phyloP scores from a whole-genome alignment of 2,797 vertebrate genomes.

The Poecilia wingei region DNA sequence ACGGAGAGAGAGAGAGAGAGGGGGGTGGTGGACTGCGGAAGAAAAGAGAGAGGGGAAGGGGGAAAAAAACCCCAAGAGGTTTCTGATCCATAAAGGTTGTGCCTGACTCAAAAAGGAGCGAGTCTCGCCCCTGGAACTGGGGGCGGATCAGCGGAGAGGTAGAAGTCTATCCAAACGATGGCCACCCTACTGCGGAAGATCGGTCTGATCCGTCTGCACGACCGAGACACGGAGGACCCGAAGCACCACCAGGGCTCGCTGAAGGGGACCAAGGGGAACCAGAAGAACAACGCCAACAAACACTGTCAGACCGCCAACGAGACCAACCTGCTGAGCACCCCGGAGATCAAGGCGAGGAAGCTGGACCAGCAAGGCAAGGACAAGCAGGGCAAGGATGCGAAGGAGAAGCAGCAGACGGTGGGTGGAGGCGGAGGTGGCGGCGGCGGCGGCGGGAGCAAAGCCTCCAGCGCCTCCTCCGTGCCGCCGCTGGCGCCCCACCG shows the following conservation, averaged over 20 bases:
- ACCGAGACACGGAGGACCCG: conserved; percentile 96
- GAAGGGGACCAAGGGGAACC: conserved; percentile 88
- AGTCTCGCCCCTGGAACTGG: conserved; percentile 70
- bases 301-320: conserved; percentile 86
- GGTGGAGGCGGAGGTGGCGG: conserved; percentile 29
- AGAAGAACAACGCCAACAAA: conserved; percentile 90
- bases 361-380: conserved; percentile 87
- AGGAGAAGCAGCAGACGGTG: conserved; percentile 80
- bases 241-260: conserved; percentile 95
- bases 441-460: conserved; percentile 73
- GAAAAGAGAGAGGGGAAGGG: conserved; percentile 8
- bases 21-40: conserved; percentile 60
- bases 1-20: conserved; percentile 48
- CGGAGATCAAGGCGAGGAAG: conserved; percentile 88
- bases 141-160: conserved; percentile 58
- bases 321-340: conserved; percentile 84
- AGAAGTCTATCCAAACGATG: conserved; percentile 80
- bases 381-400: conserved; percentile 82
- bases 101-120: conserved; percentile 48
- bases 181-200: conserved; percentile 98
- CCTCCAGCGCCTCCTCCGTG: conserved; percentile 80
- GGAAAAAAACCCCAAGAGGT: conserved; percentile 34
- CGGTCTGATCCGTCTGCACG: conserved; percentile 97
- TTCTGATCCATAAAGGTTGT: conserved; percentile 61
- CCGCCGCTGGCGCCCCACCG: conserved; percentile 86